Evolutionary conservation across 2,888 invertebrate species (phyloP).

Genomic region (Drosophila borborema): DNA sequence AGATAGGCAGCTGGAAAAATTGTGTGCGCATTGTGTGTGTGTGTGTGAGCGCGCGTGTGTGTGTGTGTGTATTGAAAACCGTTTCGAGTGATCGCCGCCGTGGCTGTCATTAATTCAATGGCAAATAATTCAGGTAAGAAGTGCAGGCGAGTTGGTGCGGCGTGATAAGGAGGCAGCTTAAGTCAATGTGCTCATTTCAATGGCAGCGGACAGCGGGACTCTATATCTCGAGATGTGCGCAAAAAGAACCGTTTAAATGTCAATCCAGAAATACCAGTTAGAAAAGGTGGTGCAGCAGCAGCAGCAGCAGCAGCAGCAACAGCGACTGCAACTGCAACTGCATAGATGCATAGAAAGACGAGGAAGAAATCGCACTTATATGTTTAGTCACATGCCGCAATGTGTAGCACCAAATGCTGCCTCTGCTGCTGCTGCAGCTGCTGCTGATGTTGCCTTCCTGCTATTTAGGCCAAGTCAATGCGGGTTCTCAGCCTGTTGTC

Average conservation of each 20-base stretch:
- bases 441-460: conserved; percentile 38
- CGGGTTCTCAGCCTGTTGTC: conserved; percentile 42
- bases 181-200: conserved; percentile 78
- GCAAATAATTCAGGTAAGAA: conserved; percentile 56
- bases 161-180: conserved; percentile 64
- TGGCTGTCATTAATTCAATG: conserved; percentile 45
- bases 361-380: conserved; percentile 74
- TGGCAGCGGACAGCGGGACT: conserved; percentile 61
- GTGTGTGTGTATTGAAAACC: conserved; percentile 18
- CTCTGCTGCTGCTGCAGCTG: conserved; percentile 29
- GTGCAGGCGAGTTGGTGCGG: conserved; percentile 55
- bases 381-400: conserved; percentile 71
- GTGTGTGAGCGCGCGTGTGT: background rate
- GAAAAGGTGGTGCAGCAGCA: conserved; percentile 66
- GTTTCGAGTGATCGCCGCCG: conserved; percentile 20
- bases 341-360: conserved; percentile 23
- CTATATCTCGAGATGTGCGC: conserved; percentile 72
- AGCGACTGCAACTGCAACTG: conserved; percentile 8
- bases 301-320: conserved; percentile 31
- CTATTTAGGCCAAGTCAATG: conserved; percentile 67
- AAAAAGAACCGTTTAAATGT: conserved; percentile 82
- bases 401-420: conserved; percentile 66
- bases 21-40: background rate
- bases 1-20: conserved; percentile 15
- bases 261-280: conserved; percentile 83